Evolutionary conservation across 2,888 invertebrate genomes (phyloP).

Genomic region (Parascotia fuliginaria): DNA sequence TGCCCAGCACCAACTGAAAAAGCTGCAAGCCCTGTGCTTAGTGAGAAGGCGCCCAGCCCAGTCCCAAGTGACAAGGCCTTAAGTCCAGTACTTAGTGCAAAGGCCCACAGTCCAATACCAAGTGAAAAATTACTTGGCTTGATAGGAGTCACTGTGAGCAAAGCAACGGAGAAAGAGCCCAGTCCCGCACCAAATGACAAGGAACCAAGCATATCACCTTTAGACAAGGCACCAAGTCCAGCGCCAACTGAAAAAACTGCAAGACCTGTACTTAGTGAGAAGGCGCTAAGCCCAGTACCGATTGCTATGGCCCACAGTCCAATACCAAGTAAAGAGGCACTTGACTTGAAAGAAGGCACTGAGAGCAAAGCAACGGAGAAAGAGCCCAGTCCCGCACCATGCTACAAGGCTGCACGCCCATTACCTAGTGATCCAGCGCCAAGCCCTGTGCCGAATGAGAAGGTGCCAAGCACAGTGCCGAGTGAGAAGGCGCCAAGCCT

Average conservation of each 20-base stretch:
- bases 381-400: slow-evolving; percentile 9
- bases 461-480: slow-evolving; percentile 4
- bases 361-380: slow-evolving; percentile 16
- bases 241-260: slow-evolving; percentile 6
- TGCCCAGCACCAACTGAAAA: slow-evolving; percentile 8
- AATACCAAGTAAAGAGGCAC: not conserved
- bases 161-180: not conserved
- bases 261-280: not conserved
- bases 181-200: slow-evolving; percentile 7
- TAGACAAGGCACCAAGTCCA: slow-evolving; percentile 12
- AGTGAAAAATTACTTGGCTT: slow-evolving; percentile 6
- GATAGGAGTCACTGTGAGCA: slow-evolving; percentile 10
- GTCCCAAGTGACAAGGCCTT: slow-evolving; percentile 5
- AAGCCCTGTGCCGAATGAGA: slow-evolving; percentile 5
- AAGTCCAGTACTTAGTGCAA: not conserved
- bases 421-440: not conserved
- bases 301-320: slow-evolving; percentile 16
- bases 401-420: slow-evolving; percentile 4
- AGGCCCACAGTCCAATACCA: no score
- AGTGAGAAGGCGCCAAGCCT: slow-evolving; percentile 9
- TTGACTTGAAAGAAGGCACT: not conserved
- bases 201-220: slow-evolving; percentile 2
- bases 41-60: slow-evolving; percentile 1
- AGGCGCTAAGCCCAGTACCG: not conserved
- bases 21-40: slow-evolving; percentile 1